A percentile compares a stretch with the other conserved stretches of the same genome.
Evolutionary conservation across 2,888 invertebrate genomes (phyloP).

Genomic region (Nezara viridula): DNA sequence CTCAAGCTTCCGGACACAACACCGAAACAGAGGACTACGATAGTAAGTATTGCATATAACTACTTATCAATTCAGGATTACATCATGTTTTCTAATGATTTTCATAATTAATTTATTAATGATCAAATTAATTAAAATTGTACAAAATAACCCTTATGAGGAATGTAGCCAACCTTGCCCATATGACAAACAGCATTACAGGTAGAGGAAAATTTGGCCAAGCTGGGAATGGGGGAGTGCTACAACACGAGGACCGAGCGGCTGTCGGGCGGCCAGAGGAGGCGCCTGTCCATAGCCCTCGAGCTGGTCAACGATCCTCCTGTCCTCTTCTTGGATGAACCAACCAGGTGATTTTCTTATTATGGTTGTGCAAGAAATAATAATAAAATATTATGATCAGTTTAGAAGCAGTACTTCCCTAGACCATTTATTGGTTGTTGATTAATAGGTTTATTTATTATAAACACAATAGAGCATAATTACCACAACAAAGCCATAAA

Average conservation of each 20-base stretch:
- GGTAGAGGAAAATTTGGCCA: constrained; percentile 75
- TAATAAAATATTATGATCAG: too few relatives aligned
- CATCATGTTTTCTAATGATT: too few relatives aligned
- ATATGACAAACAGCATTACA: constrained; percentile 65
- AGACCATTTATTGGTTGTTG: too few relatives aligned
- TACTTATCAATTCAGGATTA: not conserved
- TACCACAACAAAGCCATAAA: too few relatives aligned
- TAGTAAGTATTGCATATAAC: constrained; percentile 59
- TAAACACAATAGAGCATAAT: too few relatives aligned
- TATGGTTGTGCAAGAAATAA: too few relatives aligned
- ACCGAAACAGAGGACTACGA: constrained; percentile 68
- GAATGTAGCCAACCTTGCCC: not conserved
- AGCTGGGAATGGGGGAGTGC: constrained; percentile 75
- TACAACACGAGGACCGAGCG: constrained; percentile 76
- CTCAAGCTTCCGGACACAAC: constrained; percentile 75
- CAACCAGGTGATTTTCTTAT: constrained; percentile 73
- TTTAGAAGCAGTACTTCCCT: too few relatives aligned
- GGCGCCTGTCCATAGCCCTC: constrained; percentile 83
- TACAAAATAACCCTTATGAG: too few relatives aligned
- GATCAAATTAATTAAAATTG: too few relatives aligned
- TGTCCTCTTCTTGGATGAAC: constrained; percentile 87
- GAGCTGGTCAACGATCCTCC: constrained; percentile 89
- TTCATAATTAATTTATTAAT: too few relatives aligned
- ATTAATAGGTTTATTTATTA: too few relatives aligned
- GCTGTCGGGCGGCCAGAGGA: constrained; percentile 85